Percentiles rank a stretch among this genome's conserved stretches.
Conservation (phyloP, 2,113 vertebrate species). For the Buteo buteo region DNA sequence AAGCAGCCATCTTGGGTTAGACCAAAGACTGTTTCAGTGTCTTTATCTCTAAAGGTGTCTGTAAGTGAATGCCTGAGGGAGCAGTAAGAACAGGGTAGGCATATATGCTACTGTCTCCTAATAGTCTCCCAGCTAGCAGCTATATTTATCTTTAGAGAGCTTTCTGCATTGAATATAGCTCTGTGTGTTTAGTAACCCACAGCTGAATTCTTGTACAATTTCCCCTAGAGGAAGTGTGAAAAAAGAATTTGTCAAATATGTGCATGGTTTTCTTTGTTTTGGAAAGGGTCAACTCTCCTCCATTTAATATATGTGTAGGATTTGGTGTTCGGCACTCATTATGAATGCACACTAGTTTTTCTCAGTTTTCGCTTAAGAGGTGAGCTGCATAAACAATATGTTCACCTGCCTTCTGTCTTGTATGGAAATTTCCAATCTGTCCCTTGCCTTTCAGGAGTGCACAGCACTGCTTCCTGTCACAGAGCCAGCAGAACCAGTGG, state of each 20-base stretch:
- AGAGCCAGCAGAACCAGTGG: not conserved
- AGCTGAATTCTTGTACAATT: not conserved
- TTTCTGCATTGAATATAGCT: not conserved
- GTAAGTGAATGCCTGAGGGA: not conserved
- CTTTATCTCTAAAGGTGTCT: not conserved
- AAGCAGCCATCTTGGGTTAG: not conserved
- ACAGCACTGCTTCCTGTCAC: not conserved
- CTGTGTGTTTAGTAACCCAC: not conserved
- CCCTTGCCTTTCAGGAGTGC: not conserved
- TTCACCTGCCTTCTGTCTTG: not conserved
- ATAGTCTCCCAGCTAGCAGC: not conserved
- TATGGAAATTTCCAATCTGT: constrained; percentile 37
- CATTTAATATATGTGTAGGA: not conserved
- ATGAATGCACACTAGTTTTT: not conserved
- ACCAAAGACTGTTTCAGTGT: not conserved
- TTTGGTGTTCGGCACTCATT: not conserved
- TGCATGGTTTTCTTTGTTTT: not conserved
- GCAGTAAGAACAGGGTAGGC: not conserved
- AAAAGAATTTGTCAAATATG: not conserved
- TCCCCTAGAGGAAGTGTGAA: not conserved
- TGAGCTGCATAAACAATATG: not conserved
- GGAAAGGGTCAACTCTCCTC: not conserved
- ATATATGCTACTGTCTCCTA: not conserved
- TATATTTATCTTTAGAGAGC: not conserved
- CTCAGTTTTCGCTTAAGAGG: not conserved